These are phyloP conservation scores for Lochmaea capreae DNA, from an alignment of 2,888 invertebrate genomes.

Conservation along the genomic window DNA sequence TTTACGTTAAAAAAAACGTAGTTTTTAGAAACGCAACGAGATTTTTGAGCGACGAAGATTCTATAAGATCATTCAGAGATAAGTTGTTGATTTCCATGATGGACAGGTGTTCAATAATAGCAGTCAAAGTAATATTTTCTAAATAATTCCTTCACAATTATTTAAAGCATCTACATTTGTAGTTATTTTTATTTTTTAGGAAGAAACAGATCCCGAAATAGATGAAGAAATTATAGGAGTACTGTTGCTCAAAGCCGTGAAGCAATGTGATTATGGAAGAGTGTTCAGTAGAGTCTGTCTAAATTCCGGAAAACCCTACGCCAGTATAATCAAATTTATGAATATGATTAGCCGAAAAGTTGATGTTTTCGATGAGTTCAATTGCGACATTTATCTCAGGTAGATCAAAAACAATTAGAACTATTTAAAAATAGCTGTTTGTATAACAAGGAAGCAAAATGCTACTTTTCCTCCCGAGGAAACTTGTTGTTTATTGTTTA, in stretches of 20 bases:
- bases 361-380: constrained; percentile 57
- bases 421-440: no score
- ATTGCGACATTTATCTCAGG: constrained; percentile 59
- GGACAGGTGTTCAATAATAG: constrained; percentile 59
- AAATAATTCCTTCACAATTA: no score
- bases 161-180: background rate
- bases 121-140: constrained; percentile 30
- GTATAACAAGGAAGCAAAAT: no score
- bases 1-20: constrained; percentile 57
- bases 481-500: no score
- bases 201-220: constrained; percentile 26
- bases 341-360: constrained; percentile 58
- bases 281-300: constrained; percentile 59
- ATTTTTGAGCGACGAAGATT: constrained; percentile 56
- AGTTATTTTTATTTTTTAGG: background rate
- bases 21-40: constrained; percentile 57
- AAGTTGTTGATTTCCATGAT: constrained; percentile 55
- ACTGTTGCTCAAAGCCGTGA: constrained; percentile 56
- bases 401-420: background rate
- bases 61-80: constrained; percentile 55
- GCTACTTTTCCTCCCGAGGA: no score
- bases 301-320: constrained; percentile 57
- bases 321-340: constrained; percentile 55
- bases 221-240: constrained; percentile 56
- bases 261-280: constrained; percentile 58